phyloP scores from a whole-genome alignment of 2,797 vertebrate genomes.

The Babyrousa celebensis region DNA sequence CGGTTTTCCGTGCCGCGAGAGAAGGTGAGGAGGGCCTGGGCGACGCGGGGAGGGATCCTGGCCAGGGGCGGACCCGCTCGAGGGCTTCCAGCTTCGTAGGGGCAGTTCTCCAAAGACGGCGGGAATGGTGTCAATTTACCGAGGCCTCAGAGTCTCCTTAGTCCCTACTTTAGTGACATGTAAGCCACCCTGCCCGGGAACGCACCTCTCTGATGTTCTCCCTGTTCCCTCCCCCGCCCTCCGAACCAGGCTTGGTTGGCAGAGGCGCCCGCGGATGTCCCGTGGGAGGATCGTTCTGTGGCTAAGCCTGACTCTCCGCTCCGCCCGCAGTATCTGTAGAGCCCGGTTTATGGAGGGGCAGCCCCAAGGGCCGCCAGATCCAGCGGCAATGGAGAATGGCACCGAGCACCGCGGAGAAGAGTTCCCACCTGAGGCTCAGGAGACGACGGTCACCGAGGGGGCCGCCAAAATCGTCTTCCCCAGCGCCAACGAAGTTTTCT shows the following conservation, averaged over 20 bases:
- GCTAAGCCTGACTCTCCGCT: constrained; percentile 36
- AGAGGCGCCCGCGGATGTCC: constrained; percentile 35
- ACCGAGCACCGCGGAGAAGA: constrained; percentile 51
- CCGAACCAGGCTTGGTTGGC: background rate
- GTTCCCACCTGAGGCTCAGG: constrained; percentile 88
- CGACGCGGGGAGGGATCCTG: background rate
- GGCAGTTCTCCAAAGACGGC: background rate
- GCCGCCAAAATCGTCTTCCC: constrained; percentile 95
- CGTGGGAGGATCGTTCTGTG: constrained; percentile 16
- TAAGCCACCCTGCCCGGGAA: background rate
- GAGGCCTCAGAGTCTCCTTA: background rate
- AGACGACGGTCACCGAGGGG: constrained; percentile 94
- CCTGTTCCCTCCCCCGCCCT: background rate
- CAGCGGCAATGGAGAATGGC: constrained; percentile 52
- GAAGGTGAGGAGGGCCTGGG: constrained; percentile 21
- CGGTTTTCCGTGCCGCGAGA: background rate
- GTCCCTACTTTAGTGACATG: background rate
- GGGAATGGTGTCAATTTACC: background rate
- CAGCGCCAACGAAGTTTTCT: constrained; percentile 96
- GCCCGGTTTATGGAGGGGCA: background rate
- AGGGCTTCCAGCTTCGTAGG: background rate
- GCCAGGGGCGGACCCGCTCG: background rate
- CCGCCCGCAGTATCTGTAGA: constrained; percentile 22
- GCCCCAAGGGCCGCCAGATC: background rate
- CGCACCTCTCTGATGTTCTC: background rate